Conservation (phyloP, 1,140 invertebrate genomes). For the Drosophila micromelanica region DNA sequence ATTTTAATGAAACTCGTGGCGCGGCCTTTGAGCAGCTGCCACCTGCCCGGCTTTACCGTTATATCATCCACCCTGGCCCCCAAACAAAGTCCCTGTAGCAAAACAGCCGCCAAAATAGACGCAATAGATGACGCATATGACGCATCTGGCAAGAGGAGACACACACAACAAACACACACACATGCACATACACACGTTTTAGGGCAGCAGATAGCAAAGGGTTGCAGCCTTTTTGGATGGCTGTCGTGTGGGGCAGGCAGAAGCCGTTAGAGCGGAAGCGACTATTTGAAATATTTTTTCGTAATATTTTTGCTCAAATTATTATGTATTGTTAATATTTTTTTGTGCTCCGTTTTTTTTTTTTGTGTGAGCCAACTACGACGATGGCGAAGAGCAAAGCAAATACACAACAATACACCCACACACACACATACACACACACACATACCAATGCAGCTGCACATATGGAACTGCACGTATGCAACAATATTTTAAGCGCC, state of each 20-base stretch:
- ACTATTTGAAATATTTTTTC: slow-evolving; percentile 75
- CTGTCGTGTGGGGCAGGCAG: background rate
- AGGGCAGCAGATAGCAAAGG: slow-evolving; percentile 23
- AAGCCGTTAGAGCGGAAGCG: slow-evolving; percentile 54
- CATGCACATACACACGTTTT: slow-evolving; percentile 4
- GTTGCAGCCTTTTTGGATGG: slow-evolving; percentile 8
- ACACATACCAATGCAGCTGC: background rate
- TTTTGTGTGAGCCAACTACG: slow-evolving; percentile 7
- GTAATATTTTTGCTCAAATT: slow-evolving; percentile 75
- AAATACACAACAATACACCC: slow-evolving; percentile 20
- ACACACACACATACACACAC: slow-evolving; percentile 10
- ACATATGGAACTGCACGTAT: slow-evolving; percentile 43
- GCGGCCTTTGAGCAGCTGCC: slow-evolving; percentile 26
- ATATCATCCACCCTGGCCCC: background rate
- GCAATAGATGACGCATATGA: slow-evolving; percentile 77
- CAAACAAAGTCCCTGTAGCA: slow-evolving; percentile 17
- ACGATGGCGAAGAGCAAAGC: slow-evolving; percentile 25
- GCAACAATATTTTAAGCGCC: slow-evolving; percentile 56
- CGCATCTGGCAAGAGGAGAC: slow-evolving; percentile 57
- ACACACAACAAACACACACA: slow-evolving; percentile 8
- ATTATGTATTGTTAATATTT: slow-evolving; percentile 78
- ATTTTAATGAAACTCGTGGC: slow-evolving; percentile 49
- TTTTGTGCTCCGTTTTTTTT: slow-evolving; percentile 26
- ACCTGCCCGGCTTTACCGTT: slow-evolving; percentile 18
- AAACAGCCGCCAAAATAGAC: slow-evolving; percentile 59